phyloP scores from a whole-genome alignment of 2,113 vertebrate genomes.

The Larimichthys crocea region DNA sequence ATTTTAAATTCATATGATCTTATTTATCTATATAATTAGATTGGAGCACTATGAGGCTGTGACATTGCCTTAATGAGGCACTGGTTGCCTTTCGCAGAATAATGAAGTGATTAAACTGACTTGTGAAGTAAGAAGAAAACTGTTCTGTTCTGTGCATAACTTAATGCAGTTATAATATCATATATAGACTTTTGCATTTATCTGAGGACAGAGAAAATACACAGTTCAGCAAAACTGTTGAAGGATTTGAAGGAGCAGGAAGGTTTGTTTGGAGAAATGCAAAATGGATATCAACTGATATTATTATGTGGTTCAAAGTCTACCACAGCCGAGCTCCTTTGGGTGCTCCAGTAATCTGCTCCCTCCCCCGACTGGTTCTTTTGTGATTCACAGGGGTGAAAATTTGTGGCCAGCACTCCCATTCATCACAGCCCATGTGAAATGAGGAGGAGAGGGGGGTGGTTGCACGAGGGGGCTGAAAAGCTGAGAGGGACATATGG shows the following conservation, averaged over 20 bases:
- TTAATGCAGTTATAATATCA: background rate
- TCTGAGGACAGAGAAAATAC: background rate
- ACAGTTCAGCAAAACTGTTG: background rate
- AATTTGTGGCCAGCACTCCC: slow-evolving; percentile 33
- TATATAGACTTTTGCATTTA: background rate
- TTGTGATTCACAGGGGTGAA: slow-evolving; percentile 8
- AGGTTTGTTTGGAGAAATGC: background rate
- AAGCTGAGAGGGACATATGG: background rate
- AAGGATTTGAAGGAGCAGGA: background rate
- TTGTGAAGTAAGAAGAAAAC: background rate
- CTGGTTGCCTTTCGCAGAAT: background rate
- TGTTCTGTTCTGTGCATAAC: background rate
- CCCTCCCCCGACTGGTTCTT: background rate
- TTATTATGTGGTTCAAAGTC: background rate
- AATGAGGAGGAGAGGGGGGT: background rate
- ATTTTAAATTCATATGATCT: background rate
- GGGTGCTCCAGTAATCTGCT: slow-evolving; percentile 2
- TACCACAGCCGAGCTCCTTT: background rate
- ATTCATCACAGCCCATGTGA: slow-evolving; percentile 59
- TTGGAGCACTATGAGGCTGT: background rate
- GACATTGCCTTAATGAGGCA: background rate
- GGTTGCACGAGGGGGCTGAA: background rate
- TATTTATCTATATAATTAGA: background rate
- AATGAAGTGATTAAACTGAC: background rate
- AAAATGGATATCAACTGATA: background rate